These are phyloP conservation scores for Paratrypauchen microcephalus DNA, from an alignment of 2,797 vertebrate genomes.

Conservation along the genomic window DNA sequence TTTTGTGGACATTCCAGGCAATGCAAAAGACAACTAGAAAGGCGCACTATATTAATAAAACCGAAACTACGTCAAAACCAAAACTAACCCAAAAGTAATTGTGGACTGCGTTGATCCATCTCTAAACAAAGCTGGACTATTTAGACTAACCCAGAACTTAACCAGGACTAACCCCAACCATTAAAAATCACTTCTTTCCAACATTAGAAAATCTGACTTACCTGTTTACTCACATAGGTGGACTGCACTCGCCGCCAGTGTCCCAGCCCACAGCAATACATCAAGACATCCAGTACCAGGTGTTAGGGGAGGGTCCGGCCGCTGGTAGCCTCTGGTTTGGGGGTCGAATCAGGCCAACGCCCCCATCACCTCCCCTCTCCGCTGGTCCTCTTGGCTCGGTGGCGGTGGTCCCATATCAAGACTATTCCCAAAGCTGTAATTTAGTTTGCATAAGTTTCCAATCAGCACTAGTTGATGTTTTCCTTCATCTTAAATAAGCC, in stretches of 20 bases:
- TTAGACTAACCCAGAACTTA: neutral
- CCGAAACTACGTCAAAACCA: neutral
- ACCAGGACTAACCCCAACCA: neutral
- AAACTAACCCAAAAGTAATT: neutral
- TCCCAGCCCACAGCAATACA: constrained; percentile 99
- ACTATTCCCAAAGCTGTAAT: constrained; percentile 1
- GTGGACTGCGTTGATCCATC: neutral
- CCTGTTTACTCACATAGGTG: constrained; percentile 85
- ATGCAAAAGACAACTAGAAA: too few relatives aligned
- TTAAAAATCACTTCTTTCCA: neutral
- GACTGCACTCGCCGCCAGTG: constrained; percentile 93
- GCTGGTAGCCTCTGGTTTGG: constrained; percentile 42
- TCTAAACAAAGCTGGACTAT: neutral
- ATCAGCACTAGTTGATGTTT: constrained; percentile 28
- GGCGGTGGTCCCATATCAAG: neutral
- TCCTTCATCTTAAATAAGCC: constrained; percentile 41
- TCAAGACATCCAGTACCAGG: constrained; percentile 86
- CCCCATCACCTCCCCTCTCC: constrained; percentile 53
- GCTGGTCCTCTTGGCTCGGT: constrained; percentile 15
- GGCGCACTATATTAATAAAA: too few relatives aligned
- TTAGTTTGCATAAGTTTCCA: constrained; percentile 11
- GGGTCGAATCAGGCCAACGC: constrained; percentile 55
- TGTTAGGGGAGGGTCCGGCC: constrained; percentile 66
- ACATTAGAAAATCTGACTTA: constrained; percentile 10
- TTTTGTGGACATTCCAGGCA: too few relatives aligned